These are phyloP conservation scores for Plebejus anna DNA, from an alignment of 2,888 invertebrate genomes.

Conservation along the genomic window DNA sequence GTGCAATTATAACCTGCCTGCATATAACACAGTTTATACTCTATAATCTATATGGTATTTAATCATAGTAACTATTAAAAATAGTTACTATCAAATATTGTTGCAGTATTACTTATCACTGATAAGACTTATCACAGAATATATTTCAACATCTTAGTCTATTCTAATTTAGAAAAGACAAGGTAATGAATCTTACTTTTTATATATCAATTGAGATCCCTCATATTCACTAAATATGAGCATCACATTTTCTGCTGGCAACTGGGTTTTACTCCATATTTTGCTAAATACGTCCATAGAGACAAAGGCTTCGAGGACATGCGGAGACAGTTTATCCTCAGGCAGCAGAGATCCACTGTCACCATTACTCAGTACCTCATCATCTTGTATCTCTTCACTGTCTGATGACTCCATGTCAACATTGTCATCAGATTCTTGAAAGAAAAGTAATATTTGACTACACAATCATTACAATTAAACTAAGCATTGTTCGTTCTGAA, in stretches of 20 bases:
- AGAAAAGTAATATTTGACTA: constrained; percentile 23
- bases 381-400: constrained; percentile 60
- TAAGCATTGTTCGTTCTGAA: too few relatives aligned
- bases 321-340: constrained; percentile 75
- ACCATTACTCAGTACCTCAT: constrained; percentile 68
- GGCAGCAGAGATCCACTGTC: constrained; percentile 56
- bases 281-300: constrained; percentile 80
- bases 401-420: constrained; percentile 58
- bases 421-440: constrained; percentile 55
- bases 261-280: constrained; percentile 75
- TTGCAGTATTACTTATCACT: too few relatives aligned
- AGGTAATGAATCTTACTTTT: constrained; percentile 60
- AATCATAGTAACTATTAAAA: too few relatives aligned
- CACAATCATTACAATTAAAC: too few relatives aligned
- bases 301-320: constrained; percentile 81
- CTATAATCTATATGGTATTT: too few relatives aligned
- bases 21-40: too few relatives aligned
- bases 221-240: constrained; percentile 75
- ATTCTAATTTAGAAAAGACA: not conserved
- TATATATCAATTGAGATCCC: constrained; percentile 66
- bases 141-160: not conserved
- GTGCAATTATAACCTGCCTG: too few relatives aligned
- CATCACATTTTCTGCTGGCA: constrained; percentile 77
- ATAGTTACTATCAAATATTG: too few relatives aligned
- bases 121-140: too few relatives aligned